Base-by-base conservation (phyloP, 2,888 invertebrate genomes). In the Ochropleura plecta region DNA sequence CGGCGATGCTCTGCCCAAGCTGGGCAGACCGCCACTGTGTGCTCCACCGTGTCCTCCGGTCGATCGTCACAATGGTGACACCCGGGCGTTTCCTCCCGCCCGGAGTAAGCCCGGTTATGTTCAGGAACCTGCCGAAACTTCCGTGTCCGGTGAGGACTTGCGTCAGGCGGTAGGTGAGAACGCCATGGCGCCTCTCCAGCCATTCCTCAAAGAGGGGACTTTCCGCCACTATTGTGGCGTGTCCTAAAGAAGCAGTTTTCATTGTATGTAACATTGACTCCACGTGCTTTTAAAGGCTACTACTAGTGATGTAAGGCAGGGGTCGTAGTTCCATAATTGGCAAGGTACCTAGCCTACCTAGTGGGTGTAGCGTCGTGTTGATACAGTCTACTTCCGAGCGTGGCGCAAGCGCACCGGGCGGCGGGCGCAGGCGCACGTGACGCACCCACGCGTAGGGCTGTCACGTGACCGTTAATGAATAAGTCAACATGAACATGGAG, bases 351-450 rank as follows among this genome's bases (percentile, higher is more conserved):
- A 40, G 44, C 44, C 44, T 62, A 62, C 44, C 76, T 53, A 82
- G 88, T 90, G 90, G 91, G 90, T 87, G 91, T 88, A 86, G 78
- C 83, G 81, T 86, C 85, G 86, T 92, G 91, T 92, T 92, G 92
- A 93, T 91, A 88, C 87, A 88, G 88, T 88, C 86, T 86, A 91
- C 91, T 93, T 93, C 93, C 92, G 90, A 91, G 83, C 86, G 84
- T 93, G 91, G 88, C 90, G 93, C 90, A 93, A 92, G 88, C 90
- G 92, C 90, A 92, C 92, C 85, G 83, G n/a, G n/a, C n/a, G n/a
- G n/a, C n/a, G n/a, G n/a, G 85, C 76, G 69, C 79, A 48, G 70
- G 70, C 75, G 86, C 90, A 90, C 88, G 90, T 90, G 90, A 86
- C 72, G 73, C 84, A 81, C 90, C 87, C 88, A 89, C 76, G 81